Evolutionary conservation across 2,113 vertebrate species (phyloP).

Genomic region (Cervus canadensis): DNA sequence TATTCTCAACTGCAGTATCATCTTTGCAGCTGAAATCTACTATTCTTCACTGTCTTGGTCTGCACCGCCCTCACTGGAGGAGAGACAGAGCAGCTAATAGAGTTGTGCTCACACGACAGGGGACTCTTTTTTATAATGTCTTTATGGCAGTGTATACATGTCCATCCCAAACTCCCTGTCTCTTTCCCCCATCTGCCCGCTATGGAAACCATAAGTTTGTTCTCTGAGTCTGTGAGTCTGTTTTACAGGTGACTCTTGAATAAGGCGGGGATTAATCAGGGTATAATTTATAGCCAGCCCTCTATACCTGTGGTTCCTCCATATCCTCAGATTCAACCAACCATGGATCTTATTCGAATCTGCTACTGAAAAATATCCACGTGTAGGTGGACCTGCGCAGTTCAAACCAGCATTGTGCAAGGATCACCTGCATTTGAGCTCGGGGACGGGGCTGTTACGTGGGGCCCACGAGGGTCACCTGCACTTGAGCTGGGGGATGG

Average conservation of each 20-base stretch:
- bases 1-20: background rate
- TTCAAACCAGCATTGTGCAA: background rate
- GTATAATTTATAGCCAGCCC: background rate
- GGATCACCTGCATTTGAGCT: background rate
- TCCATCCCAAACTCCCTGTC: background rate
- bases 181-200: background rate
- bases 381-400: background rate
- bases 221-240: background rate
- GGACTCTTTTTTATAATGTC: background rate
- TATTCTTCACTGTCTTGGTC: background rate
- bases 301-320: background rate
- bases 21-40: background rate
- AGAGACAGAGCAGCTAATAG: too few species aligned
- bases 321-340: background rate
- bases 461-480: accelerated
- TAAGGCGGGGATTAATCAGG: background rate
- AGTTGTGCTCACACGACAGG: background rate
- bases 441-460: accelerated
- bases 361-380: background rate
- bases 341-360: background rate
- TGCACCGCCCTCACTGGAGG: too few species aligned
- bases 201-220: background rate
- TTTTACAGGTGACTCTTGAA: background rate
- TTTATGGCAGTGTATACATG: background rate
- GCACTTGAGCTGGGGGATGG: accelerated